phyloP scores from a whole-genome alignment of 1,140 invertebrate species.

The Delia radicum region DNA sequence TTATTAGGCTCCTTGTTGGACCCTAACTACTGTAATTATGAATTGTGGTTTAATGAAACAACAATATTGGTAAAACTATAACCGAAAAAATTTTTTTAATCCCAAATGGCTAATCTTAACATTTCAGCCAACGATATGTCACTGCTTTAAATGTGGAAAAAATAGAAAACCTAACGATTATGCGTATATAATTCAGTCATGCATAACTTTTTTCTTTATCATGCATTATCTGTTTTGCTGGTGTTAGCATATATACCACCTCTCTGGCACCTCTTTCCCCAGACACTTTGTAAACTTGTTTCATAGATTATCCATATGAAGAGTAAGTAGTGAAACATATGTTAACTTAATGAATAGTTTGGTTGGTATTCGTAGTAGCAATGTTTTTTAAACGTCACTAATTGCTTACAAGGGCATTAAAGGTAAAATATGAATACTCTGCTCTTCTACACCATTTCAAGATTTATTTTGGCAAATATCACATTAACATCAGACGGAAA shows the following conservation, averaged over 20 bases:
- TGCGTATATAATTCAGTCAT: neutral
- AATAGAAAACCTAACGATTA: neutral
- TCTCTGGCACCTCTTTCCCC: neutral
- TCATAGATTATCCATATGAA: neutral
- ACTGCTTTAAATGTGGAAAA: neutral
- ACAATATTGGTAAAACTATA: too few species aligned
- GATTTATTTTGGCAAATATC: too few species aligned
- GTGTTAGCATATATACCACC: neutral
- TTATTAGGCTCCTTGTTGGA: too few species aligned
- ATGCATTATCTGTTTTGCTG: neutral
- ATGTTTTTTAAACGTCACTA: conserved; percentile 35
- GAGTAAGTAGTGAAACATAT: neutral
- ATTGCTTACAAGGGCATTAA: conserved; percentile 51
- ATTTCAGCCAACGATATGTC: too few species aligned
- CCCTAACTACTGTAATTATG: too few species aligned
- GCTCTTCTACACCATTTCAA: too few species aligned
- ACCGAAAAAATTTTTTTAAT: too few species aligned
- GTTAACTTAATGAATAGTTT: conserved; percentile 2
- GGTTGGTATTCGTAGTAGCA: neutral
- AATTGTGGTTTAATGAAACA: too few species aligned
- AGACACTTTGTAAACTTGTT: neutral
- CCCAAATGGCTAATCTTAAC: too few species aligned
- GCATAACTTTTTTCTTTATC: neutral
- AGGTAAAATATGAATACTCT: too few species aligned
- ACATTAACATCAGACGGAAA: too few species aligned